Conservation (phyloP, 1,140 invertebrate species). For the Drosophila sp. region DNA sequence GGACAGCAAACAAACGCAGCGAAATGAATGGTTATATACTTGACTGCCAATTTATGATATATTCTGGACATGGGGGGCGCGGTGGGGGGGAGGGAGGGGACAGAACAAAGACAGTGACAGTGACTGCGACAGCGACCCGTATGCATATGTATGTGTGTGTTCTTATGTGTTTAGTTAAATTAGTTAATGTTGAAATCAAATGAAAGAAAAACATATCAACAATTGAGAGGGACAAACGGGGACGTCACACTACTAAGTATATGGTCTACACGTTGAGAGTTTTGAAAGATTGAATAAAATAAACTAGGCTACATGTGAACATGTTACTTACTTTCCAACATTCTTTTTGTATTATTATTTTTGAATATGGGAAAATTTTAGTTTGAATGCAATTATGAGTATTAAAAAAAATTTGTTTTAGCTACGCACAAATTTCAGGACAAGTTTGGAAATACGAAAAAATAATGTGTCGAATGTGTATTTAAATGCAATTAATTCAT, state of each 20-base stretch:
- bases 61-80: not conserved
- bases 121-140: slow-evolving; percentile 33
- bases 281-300: slow-evolving; percentile 65
- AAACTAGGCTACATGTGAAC: slow-evolving; percentile 69
- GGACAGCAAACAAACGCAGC: slow-evolving; percentile 40
- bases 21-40: slow-evolving; percentile 42
- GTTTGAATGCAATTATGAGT: slow-evolving; percentile 42
- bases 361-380: too few species aligned
- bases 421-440: slow-evolving; percentile 74
- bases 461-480: slow-evolving; percentile 51
- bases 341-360: slow-evolving; percentile 14
- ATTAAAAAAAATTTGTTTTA: slow-evolving; percentile 60
- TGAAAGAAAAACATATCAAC: slow-evolving; percentile 2
- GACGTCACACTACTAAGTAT: slow-evolving; percentile 67
- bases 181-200: slow-evolving; percentile 10
- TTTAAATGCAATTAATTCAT: not conserved
- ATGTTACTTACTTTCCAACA: slow-evolving; percentile 59
- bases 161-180: slow-evolving; percentile 21
- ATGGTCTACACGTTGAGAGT: slow-evolving; percentile 72
- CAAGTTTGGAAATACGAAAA: slow-evolving; percentile 49
- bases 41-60: slow-evolving; percentile 41
- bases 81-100: not conserved
- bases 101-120: slow-evolving; percentile 12
- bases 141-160: slow-evolving; percentile 21
- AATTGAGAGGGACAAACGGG: slow-evolving; percentile 53